phyloP scores from a whole-genome alignment of 2,888 invertebrate species.

The Tenodera sinensis region DNA sequence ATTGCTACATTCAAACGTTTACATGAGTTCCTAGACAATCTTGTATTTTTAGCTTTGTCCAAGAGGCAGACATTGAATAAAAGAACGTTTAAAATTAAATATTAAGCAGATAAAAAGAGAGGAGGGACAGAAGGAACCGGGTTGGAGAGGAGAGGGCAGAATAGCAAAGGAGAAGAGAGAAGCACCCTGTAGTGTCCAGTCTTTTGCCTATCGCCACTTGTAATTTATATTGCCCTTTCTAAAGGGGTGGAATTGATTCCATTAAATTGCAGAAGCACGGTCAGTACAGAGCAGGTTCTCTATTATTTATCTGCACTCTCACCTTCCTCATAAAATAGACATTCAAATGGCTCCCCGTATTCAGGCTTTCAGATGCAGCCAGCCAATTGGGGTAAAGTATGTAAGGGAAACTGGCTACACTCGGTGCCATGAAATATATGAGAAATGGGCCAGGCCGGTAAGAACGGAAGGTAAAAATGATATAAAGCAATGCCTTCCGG shows the following conservation, averaged over 20 bases:
- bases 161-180: neutral
- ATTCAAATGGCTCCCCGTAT: neutral
- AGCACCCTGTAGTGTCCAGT: neutral
- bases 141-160: no score
- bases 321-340: neutral
- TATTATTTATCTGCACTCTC: neutral
- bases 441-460: neutral
- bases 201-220: neutral
- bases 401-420: neutral
- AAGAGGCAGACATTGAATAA: no score
- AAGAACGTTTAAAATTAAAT: no score
- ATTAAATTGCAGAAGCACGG: neutral
- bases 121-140: neutral
- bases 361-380: neutral
- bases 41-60: no score
- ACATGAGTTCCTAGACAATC: no score
- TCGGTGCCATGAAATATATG: neutral
- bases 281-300: neutral
- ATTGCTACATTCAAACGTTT: no score
- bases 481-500: neutral
- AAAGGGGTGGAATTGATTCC: slow-evolving; percentile 6
- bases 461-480: neutral
- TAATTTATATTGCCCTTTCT: neutral
- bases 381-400: neutral
- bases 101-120: no score